These are phyloP conservation scores for Spea hammondii DNA, from an alignment of 2,797 vertebrate genomes.

Conservation along the genomic window DNA sequence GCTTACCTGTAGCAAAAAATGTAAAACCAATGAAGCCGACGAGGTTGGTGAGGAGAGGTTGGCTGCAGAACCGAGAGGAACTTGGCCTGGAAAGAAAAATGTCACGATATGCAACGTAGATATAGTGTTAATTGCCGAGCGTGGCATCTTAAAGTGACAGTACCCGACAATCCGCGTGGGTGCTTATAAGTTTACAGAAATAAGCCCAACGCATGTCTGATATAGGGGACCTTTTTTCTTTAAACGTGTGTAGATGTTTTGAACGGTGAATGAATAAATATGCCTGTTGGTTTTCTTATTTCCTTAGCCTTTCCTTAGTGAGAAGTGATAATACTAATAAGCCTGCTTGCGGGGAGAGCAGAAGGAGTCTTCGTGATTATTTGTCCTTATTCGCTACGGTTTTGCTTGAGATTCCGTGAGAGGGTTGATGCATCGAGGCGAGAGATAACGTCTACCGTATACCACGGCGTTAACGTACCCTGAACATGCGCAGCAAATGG, in stretches of 20 bases:
- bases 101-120: background rate
- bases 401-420: background rate
- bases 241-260: no score
- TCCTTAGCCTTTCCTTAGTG: background rate
- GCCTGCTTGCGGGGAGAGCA: background rate
- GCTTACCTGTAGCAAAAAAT: constrained; percentile 73
- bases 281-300: background rate
- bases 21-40: constrained; percentile 70
- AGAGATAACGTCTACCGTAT: background rate
- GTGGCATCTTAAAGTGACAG: no score
- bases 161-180: no score
- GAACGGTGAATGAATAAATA: no score
- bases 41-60: constrained; percentile 78
- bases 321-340: background rate
- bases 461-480: no score
- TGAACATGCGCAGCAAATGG: background rate
- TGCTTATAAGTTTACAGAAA: no score
- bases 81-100: constrained; percentile 66
- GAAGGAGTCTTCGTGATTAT: background rate
- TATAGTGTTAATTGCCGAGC: no score
- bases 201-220: no score
- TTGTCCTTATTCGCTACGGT: no score
- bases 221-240: no score
- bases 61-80: constrained; percentile 76
- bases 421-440: background rate